A percentile compares a stretch with the other conserved stretches of the same genome.
phyloP scores from a whole-genome alignment of 2,888 invertebrate species.

The Tinea semifulvella region DNA sequence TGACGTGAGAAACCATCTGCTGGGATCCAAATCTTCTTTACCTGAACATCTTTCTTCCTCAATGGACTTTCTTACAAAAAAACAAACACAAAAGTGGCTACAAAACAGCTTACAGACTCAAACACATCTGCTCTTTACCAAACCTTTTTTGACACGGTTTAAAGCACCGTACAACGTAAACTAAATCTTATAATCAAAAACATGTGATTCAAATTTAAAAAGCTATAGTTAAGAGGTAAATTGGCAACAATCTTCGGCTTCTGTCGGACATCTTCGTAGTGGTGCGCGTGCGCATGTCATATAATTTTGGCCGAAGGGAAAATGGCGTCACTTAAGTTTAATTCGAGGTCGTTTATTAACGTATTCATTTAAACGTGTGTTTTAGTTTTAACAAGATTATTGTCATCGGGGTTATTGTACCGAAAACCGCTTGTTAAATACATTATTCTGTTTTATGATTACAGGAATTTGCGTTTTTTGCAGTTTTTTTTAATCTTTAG shows the following conservation, averaged over 20 bases:
- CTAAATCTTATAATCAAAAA: neutral
- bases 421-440: constrained; percentile 5
- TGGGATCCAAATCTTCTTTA: constrained; percentile 28
- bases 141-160: constrained; percentile 14
- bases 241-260: constrained; percentile 35
- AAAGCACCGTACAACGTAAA: neutral
- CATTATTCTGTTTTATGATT: constrained; percentile 9
- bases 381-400: constrained; percentile 13
- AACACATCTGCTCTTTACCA: constrained; percentile 50
- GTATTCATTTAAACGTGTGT: constrained; percentile 6
- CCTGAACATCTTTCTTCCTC: constrained; percentile 41
- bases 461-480: constrained; percentile 12
- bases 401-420: constrained; percentile 13
- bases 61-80: constrained; percentile 35
- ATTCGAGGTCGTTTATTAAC: constrained; percentile 19
- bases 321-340: constrained; percentile 26
- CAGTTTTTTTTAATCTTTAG: constrained; percentile 1
- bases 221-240: constrained; percentile 18
- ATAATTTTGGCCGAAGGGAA: constrained; percentile 28
- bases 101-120: constrained; percentile 50
- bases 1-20: constrained; percentile 40
- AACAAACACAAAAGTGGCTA: constrained; percentile 53
- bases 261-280: constrained; percentile 35
- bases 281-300: constrained; percentile 41
- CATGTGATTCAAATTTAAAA: neutral